These are phyloP conservation scores for Carabus problematicus DNA, from an alignment of 2,888 invertebrate genomes.

Conservation along the genomic window DNA sequence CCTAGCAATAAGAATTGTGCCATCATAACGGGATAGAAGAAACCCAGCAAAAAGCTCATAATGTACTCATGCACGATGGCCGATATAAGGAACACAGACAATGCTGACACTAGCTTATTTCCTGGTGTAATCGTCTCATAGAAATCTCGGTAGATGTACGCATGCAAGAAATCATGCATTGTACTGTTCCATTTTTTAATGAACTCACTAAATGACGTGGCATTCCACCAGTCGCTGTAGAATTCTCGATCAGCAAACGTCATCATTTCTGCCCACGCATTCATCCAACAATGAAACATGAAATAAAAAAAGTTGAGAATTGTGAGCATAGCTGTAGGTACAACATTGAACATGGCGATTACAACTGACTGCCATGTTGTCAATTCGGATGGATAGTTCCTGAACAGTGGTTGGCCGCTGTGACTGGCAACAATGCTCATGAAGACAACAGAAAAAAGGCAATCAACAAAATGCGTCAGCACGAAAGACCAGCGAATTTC, in stretches of 20 bases:
- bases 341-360: too few species aligned
- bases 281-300: slow-evolving; percentile 85
- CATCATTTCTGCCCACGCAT: too few species aligned
- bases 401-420: too few species aligned
- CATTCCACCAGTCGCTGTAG: too few species aligned
- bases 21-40: slow-evolving; percentile 88
- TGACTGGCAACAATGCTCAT: too few species aligned
- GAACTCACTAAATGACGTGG: slow-evolving; percentile 77
- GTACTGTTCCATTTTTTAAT: slow-evolving; percentile 95
- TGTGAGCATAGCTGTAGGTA: slow-evolving; percentile 53
- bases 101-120: slow-evolving; percentile 61
- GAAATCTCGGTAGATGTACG: slow-evolving; percentile 67
- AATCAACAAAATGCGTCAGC: too few species aligned
- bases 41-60: slow-evolving; percentile 77
- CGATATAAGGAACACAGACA: too few species aligned
- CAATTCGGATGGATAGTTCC: too few species aligned
- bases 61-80: slow-evolving; percentile 90
- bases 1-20: slow-evolving; percentile 78
- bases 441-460: too few species aligned
- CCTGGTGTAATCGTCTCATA: slow-evolving; percentile 71
- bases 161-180: slow-evolving; percentile 88
- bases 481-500: too few species aligned
- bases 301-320: slow-evolving; percentile 16
- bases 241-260: too few species aligned
- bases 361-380: too few species aligned